These are phyloP conservation scores for Caenorhabditis uteleia DNA, from an alignment of 2,888 invertebrate genomes.

Conservation along the genomic window DNA sequence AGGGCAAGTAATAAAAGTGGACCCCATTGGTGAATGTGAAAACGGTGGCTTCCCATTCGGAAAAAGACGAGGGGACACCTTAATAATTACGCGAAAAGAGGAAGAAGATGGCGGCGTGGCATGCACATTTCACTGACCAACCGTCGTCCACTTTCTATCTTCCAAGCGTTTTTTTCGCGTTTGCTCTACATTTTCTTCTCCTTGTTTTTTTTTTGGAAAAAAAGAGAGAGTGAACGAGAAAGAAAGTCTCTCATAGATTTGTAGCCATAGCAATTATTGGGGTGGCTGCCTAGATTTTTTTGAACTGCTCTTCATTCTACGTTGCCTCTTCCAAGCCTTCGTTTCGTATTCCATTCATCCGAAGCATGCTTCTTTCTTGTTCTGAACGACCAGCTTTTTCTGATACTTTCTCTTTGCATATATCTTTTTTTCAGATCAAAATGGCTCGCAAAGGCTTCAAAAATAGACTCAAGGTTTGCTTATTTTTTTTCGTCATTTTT, in stretches of 20 bases:
- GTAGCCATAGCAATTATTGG: conserved; percentile 32
- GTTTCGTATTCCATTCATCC: background rate
- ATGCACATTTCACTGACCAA: background rate
- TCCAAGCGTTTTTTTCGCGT: background rate
- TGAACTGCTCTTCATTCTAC: background rate
- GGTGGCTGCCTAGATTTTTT: background rate
- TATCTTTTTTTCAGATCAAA: background rate
- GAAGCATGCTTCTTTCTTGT: background rate
- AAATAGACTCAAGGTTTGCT: conserved; percentile 32
- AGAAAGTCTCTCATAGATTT: conserved; percentile 10
- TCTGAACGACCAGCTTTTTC: background rate
- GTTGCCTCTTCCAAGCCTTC: background rate
- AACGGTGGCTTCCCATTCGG: too few relatives aligned
- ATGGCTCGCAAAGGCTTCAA: conserved; percentile 32
- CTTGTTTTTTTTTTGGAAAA: conserved; percentile 6
- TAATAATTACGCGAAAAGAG: too few relatives aligned
- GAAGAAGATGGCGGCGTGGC: too few relatives aligned
- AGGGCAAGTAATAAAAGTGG: too few relatives aligned
- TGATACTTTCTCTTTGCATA: background rate
- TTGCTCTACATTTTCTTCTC: conserved; percentile 2
- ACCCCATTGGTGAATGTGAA: too few relatives aligned
- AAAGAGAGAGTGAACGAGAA: too few relatives aligned
- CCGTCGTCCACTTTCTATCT: background rate
- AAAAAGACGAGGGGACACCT: too few relatives aligned
- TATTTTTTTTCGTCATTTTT: background rate